Base-by-base conservation (phyloP, 2,113 vertebrate genomes). In the Actenoides lindsayi region DNA sequence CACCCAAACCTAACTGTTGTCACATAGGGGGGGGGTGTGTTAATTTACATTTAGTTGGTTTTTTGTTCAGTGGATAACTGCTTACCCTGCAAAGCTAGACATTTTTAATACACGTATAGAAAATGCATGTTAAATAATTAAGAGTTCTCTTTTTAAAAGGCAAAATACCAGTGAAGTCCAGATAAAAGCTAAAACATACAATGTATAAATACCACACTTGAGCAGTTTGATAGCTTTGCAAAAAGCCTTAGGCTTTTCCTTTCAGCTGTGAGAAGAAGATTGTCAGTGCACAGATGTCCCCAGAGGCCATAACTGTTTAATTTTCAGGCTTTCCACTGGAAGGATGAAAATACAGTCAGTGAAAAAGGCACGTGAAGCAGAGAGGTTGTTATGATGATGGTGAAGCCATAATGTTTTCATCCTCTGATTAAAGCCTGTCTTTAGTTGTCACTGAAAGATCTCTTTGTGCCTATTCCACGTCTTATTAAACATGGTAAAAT, bases 241-340 rank as follows among this genome's bases (percentile, higher is more conserved):
- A 68, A 37, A 74, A 94, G 88, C 80, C 79, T 97, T 54, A 30
- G 65, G 85, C 73, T 95, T 87, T 96, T 95, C n/a, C 90, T 80
- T 93, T 97, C 96, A 96, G 97, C 97, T 97, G 80, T 92, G 96
- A 96, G 81, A 89, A 95, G 96, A 87, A 94, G 96, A 87, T 77
- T 93, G 94, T 96, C 96, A 92, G n/a, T 74, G 63, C 78, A 33
- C 7, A 83, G 83, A 63, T 94, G 79, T 96, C 98, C 93, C 96
- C 68, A 76, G 97, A 50, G 96, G 51, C 89, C 19, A 6, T 78
- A 97, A 92, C 95, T 98, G 96, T 98, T 98, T 98, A 97, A 98
- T 98, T 98, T 98, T 98, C 97, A 97, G 85, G 41, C 83, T 96
- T 77, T 84, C 87, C 89, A 83, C 84, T 93, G 91, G 62, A 95